phyloP scores from a whole-genome alignment of 2,113 vertebrate species.

The Microtus ochrogaster region DNA sequence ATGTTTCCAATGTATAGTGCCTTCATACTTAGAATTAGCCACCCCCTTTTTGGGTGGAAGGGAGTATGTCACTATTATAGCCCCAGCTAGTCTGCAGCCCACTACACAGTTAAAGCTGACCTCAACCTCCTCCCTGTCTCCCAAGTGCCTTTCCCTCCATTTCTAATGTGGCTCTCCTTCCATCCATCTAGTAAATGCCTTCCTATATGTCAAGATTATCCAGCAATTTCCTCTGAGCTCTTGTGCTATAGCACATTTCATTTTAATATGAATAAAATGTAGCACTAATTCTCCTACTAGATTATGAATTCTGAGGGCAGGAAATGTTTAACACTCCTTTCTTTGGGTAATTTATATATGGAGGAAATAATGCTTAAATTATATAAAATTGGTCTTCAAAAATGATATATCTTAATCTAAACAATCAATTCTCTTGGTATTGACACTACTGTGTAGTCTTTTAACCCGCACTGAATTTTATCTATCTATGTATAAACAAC shows the following conservation, averaged over 20 bases:
- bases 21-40: not conserved
- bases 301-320: constrained; percentile 14
- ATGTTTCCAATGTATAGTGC: constrained; percentile 14
- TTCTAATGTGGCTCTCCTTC: not conserved
- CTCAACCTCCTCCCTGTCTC: not conserved
- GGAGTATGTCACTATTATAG: not conserved
- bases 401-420: not conserved
- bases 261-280: not conserved
- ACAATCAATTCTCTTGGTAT: not conserved
- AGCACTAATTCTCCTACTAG: not conserved
- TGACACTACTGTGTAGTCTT: not conserved
- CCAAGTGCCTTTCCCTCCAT: not conserved
- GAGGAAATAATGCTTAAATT: not conserved
- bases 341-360: not conserved
- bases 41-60: not conserved
- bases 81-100: not conserved
- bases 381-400: not conserved
- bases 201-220: constrained; percentile 1
- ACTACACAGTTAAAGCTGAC: not conserved
- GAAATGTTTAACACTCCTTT: constrained; percentile 29
- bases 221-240: not conserved
- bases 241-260: not conserved
- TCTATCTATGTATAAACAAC: not conserved
- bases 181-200: constrained; percentile 9
- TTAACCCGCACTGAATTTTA: not conserved